Evolutionary conservation across 2,888 invertebrate species (phyloP).

Genomic region (Tiliacea citrago): DNA sequence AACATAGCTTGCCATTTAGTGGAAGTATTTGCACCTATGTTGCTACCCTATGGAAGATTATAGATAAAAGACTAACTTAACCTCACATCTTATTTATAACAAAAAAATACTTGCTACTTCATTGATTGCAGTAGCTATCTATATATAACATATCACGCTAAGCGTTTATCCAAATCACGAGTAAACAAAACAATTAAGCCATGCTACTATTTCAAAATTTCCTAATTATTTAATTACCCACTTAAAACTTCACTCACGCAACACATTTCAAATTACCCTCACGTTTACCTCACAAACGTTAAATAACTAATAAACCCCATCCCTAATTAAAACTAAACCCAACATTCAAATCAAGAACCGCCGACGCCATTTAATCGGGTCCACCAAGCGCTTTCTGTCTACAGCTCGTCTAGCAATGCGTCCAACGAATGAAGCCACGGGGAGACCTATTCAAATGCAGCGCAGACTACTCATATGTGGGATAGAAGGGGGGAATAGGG

Average conservation of each 20-base stretch:
- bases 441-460: constrained; percentile 74
- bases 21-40: not conserved
- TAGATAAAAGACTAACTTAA: not conserved
- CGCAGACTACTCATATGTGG: constrained; percentile 48
- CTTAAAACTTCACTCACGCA: constrained; percentile 29
- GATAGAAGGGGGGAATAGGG: constrained; percentile 62
- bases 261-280: constrained; percentile 28
- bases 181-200: constrained; percentile 23
- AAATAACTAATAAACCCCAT: constrained; percentile 70
- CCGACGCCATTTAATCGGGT: constrained; percentile 62
- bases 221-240: constrained; percentile 39
- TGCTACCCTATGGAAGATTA: not conserved
- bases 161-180: not conserved
- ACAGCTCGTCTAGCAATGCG: constrained; percentile 84
- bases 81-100: too few relatives aligned
- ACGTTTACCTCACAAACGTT: constrained; percentile 50
- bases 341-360: constrained; percentile 65
- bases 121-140: not conserved
- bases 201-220: constrained; percentile 4
- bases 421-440: constrained; percentile 75
- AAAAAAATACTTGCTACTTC: not conserved
- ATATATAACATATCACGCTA: not conserved
- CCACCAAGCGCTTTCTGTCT: constrained; percentile 80
- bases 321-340: constrained; percentile 75
- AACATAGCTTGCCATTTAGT: not conserved